A percentile compares a stretch with the other conserved stretches of the same genome.
Evolutionary conservation across 35 echinoderm and acorn worm genomes (phyloP).

Genomic region (Ophiothrix spiculata): DNA sequence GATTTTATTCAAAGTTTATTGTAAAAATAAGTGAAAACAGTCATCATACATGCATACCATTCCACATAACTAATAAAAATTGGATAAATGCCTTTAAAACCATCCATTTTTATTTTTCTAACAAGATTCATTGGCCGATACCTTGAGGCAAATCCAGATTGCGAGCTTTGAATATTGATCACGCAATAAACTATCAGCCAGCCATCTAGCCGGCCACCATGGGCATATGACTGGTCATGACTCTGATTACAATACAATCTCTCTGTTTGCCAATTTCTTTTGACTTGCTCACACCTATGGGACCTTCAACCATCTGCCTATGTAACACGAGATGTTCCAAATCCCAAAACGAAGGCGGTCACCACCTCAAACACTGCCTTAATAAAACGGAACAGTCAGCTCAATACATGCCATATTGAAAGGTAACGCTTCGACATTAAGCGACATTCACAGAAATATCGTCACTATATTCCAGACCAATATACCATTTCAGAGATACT

Average conservation of each 20-base stretch:
- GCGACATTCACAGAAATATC: not conserved
- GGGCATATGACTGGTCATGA: slow-evolving; percentile 2
- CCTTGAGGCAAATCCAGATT: not conserved
- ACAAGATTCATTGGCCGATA: too few species aligned
- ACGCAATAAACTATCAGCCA: not conserved
- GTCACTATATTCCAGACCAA: too few species aligned
- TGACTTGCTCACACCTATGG: slow-evolving; percentile 3
- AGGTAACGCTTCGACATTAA: not conserved
- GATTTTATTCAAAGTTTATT: too few species aligned
- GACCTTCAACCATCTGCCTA: not conserved
- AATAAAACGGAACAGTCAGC: not conserved
- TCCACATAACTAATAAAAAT: too few species aligned
- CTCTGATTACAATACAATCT: not conserved
- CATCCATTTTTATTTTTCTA: too few species aligned
- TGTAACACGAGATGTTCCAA: not conserved
- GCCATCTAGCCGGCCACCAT: not conserved
- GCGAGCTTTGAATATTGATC: not conserved
- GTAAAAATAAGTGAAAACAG: too few species aligned
- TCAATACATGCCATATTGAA: not conserved
- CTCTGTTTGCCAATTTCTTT: not conserved
- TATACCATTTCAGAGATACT: not conserved
- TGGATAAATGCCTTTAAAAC: too few species aligned
- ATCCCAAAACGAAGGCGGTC: too few species aligned
- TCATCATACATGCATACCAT: too few species aligned
- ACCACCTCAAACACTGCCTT: too few species aligned